Percentiles rank a stretch among this genome's conserved stretches.
Conservation (phyloP, 2,888 invertebrate species). For the Heliconius aoede region DNA sequence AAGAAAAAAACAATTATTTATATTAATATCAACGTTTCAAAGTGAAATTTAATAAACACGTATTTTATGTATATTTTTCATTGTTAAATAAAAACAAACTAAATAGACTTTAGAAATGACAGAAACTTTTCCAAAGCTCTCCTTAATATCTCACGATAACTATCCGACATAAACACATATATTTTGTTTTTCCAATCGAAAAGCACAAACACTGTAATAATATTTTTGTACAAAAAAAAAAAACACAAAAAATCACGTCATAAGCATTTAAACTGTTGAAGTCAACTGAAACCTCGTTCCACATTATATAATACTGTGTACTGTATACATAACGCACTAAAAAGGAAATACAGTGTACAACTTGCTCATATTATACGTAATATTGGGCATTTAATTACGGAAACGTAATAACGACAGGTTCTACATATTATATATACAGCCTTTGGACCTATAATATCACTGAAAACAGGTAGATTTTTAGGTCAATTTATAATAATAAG, state of each 20-base stretch:
- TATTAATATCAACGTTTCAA: background rate
- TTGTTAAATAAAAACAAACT: background rate
- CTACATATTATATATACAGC: background rate
- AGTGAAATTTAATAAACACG: background rate
- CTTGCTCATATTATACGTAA: constrained; percentile 36
- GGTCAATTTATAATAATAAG: background rate
- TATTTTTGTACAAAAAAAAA: background rate
- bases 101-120: too few relatives aligned
- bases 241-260: constrained; percentile 29
- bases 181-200: background rate
- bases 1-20: background rate
- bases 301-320: constrained; percentile 35
- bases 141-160: background rate
- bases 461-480: constrained; percentile 14
- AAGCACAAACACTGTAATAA: background rate
- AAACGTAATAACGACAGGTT: constrained; percentile 25
- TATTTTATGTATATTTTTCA: background rate
- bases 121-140: background rate
- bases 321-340: constrained; percentile 34
- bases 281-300: constrained; percentile 33
- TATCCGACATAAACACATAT: background rate
- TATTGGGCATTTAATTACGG: constrained; percentile 42
- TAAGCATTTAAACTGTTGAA: constrained; percentile 23
- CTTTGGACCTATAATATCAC: constrained; percentile 5
- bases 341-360: constrained; percentile 30